phyloP scores from a whole-genome alignment of 1,140 invertebrate species.

The Heterodera schachtii region DNA sequence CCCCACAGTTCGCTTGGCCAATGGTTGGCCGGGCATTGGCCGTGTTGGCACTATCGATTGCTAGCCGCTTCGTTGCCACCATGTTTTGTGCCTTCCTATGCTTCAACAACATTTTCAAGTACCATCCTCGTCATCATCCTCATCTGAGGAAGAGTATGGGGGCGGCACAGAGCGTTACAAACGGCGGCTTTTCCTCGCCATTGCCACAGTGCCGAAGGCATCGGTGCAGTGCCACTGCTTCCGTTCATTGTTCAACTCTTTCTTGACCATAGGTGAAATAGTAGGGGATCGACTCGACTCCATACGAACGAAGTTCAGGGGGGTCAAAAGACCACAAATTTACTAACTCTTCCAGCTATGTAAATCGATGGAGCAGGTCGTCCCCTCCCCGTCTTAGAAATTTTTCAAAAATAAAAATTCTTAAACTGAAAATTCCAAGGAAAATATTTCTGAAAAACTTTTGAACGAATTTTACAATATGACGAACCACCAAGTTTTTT shows the following conservation, averaged over 20 bases:
- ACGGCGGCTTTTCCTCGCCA: constrained; percentile 53
- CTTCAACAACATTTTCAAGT: not conserved
- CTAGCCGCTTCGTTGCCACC: constrained; percentile 35
- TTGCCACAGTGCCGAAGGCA: constrained; percentile 55
- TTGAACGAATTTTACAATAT: too few relatives aligned
- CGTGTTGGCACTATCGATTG: constrained; percentile 47
- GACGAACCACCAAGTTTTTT: too few relatives aligned
- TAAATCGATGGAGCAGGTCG: too few relatives aligned
- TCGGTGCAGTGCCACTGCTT: constrained; percentile 46
- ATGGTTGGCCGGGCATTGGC: constrained; percentile 46
- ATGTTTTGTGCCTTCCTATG: constrained; percentile 13
- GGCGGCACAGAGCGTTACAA: constrained; percentile 44
- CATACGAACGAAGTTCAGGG: too few relatives aligned
- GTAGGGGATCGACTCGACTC: too few relatives aligned
- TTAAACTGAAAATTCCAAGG: too few relatives aligned
- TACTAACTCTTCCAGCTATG: too few relatives aligned
- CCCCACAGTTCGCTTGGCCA: constrained; percentile 43
- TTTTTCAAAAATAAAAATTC: too few relatives aligned
- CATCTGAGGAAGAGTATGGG: constrained; percentile 27
- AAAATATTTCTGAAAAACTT: too few relatives aligned
- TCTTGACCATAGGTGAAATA: too few relatives aligned
- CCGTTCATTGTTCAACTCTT: constrained; percentile 49
- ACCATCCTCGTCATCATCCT: constrained; percentile 26
- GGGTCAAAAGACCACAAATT: too few relatives aligned
- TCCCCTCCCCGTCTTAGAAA: too few relatives aligned